Percentiles rank a stretch among this genome's conserved stretches.
phyloP scores from a whole-genome alignment of 2,888 invertebrate genomes.

The Nomada goodeniana region DNA sequence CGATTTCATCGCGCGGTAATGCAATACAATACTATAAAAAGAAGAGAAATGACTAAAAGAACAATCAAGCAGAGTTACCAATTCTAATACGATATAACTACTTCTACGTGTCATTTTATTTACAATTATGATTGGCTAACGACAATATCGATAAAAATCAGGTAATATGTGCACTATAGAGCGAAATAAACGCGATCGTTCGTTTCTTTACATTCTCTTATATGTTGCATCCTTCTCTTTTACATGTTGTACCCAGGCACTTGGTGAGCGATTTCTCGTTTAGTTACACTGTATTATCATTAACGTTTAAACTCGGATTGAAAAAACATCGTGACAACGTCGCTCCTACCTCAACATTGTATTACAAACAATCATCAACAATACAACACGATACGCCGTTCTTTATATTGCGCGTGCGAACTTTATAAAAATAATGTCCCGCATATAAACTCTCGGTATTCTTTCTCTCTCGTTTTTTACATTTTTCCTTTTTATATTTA shows the following conservation, averaged over 20 bases:
- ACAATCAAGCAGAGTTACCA: slow-evolving; percentile 61
- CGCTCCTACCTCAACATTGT: neutral
- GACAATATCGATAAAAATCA: slow-evolving; percentile 72
- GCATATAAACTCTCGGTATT: neutral
- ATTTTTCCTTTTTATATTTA: neutral
- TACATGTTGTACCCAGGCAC: slow-evolving; percentile 53
- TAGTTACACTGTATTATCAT: slow-evolving; percentile 6
- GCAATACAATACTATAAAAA: neutral
- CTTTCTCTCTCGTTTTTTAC: neutral
- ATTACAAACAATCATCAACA: slow-evolving; percentile 12
- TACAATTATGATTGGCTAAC: slow-evolving; percentile 72
- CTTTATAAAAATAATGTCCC: slow-evolving; percentile 54
- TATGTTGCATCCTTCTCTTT: slow-evolving; percentile 19
- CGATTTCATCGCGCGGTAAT: neutral
- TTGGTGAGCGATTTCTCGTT: slow-evolving; percentile 45
- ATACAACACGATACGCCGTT: neutral
- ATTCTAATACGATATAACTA: slow-evolving; percentile 63
- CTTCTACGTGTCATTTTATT: slow-evolving; percentile 73
- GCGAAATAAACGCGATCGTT: slow-evolving; percentile 37
- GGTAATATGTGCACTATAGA: slow-evolving; percentile 69
- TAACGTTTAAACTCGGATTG: slow-evolving; percentile 2
- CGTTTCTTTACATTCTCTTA: slow-evolving; percentile 27
- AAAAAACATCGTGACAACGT: neutral
- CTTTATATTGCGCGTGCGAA: neutral
- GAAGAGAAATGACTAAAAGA: slow-evolving; percentile 17